Conservation (phyloP, 2,888 invertebrate genomes). For the Ormyrus labotus region DNA sequence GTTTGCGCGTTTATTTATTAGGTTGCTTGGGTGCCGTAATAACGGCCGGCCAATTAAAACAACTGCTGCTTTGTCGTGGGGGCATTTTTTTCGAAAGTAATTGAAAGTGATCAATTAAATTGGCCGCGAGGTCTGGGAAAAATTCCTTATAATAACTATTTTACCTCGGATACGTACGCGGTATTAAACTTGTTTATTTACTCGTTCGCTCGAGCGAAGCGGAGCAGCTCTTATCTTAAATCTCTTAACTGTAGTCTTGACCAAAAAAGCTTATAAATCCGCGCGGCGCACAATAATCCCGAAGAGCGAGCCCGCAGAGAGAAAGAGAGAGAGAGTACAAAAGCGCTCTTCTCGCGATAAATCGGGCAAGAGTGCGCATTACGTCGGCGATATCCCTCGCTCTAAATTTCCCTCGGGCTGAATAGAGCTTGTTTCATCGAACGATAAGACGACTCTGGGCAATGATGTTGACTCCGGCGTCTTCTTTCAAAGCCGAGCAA, state of each 20-base stretch:
- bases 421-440: conserved; percentile 41
- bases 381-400: too few relatives aligned
- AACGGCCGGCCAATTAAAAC: background rate
- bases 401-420: conserved; percentile 41
- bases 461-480: background rate
- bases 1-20: background rate
- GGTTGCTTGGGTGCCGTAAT: background rate
- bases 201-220: background rate
- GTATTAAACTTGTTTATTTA: background rate
- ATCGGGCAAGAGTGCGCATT: background rate
- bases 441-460: conserved; percentile 14
- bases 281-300: conserved; percentile 9
- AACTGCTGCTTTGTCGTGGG: background rate
- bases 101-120: too few relatives aligned
- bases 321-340: conserved; percentile 21
- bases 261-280: conserved; percentile 2
- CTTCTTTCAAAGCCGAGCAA: background rate
- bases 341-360: conserved; percentile 52
- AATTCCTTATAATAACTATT: too few relatives aligned
- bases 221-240: background rate
- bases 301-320: background rate
- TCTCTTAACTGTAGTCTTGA: background rate
- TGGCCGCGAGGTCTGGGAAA: too few relatives aligned
- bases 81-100: too few relatives aligned
- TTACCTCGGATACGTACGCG: too few relatives aligned